Evolutionary conservation across 2,797 vertebrate species (phyloP), one percentile per base, ranked within the genome.

Genomic region (Cossypha heuglini): DNA sequence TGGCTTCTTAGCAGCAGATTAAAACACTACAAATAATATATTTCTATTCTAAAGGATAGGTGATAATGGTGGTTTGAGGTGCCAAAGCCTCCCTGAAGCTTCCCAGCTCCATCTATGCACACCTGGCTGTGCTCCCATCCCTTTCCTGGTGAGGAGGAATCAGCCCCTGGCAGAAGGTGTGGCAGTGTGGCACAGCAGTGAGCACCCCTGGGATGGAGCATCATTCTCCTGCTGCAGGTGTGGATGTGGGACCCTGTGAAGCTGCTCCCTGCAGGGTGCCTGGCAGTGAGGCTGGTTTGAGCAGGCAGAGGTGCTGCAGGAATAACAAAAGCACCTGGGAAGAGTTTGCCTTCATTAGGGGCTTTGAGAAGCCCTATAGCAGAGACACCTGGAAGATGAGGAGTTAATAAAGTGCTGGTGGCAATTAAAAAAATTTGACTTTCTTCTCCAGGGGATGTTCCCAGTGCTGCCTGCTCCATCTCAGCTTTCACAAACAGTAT

Each of bases 211-310:
- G 10, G 81, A 9, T 14, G 13, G 33, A 52, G 75, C 42, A 31
- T 7, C 0, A 0, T 12, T 28, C 15, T 83, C 22, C 69, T 13
- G 13, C 16, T 5, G 21, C 8, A 6, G 16, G 1, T 1, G 6
- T 6, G 7, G 6, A 0, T 0, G 1, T 16, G 40, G 67, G 49
- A 19, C 49, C 33, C 61, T 25, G 25, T 11, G 80, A 18, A 51
- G 52, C 62, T 72, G 68, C 45, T 87, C 45, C 40, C 38, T 33
- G n/a, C 0, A 6, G 18, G 1, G 21, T 16, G 28, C 4, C 3
- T 2, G 25, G 11, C 6, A 9, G 6, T 0, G 46, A 5, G 18
- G 29, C 33, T 46, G 43, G 1, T 33, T 11, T n/a, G 42, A 62
- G 37, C 9, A 26, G 6, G 12, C 40, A 63, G 71, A 40, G 33